phyloP scores from a whole-genome alignment of 2,888 invertebrate genomes.

The Andrena bucephala region DNA sequence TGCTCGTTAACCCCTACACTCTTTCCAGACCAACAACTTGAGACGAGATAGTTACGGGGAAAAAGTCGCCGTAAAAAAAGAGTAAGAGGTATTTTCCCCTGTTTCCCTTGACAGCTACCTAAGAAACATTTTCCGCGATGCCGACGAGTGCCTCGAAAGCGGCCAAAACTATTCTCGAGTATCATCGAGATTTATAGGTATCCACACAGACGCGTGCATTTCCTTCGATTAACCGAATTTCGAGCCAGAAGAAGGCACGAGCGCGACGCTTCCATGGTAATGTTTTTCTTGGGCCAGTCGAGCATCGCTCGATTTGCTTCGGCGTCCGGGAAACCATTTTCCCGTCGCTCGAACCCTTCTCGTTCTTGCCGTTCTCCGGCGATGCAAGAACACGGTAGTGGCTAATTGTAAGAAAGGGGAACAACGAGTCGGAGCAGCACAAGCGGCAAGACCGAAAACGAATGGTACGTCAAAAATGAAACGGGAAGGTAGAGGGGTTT shows the following conservation, averaged over 20 bases:
- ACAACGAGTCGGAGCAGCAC: conserved; percentile 18
- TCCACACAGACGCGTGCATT: too few relatives aligned
- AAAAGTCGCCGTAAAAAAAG: conserved; percentile 29
- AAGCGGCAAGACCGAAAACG: conserved; percentile 11
- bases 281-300: conserved; percentile 24
- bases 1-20: conserved; percentile 60
- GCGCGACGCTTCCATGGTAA: conserved; percentile 30
- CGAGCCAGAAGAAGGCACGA: conserved; percentile 23
- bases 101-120: background rate
- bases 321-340: conserved; percentile 69
- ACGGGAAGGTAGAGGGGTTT: background rate
- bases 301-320: conserved; percentile 69
- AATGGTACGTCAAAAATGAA: conserved; percentile 14
- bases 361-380: conserved; percentile 61
- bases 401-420: conserved; percentile 33
- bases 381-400: conserved; percentile 31
- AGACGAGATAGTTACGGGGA: conserved; percentile 42
- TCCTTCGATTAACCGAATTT: background rate
- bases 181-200: too few relatives aligned
- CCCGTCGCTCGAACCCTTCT: conserved; percentile 56
- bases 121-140: background rate
- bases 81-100: background rate
- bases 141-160: background rate
- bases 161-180: background rate
- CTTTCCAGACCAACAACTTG: conserved; percentile 62